phyloP scores from a whole-genome alignment of 2,113 vertebrate genomes.

The Lampris incognitus region DNA sequence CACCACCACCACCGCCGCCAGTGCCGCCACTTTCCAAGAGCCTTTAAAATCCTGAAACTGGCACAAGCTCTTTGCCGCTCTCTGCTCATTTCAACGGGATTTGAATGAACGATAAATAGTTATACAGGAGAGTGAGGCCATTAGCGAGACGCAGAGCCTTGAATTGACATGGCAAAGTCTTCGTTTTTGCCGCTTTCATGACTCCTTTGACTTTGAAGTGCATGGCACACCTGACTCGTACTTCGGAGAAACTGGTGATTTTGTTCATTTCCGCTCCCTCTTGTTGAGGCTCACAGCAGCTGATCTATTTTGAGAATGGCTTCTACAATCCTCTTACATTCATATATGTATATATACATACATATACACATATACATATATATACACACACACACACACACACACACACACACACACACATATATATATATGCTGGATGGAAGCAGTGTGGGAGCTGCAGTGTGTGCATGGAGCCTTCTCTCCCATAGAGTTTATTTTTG shows the following conservation, averaged over 20 bases:
- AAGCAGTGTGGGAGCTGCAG: conserved; percentile 24
- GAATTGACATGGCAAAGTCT: conserved; percentile 63
- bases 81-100: conserved; percentile 44
- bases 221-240: conserved; percentile 73
- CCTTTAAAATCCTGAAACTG: conserved; percentile 16
- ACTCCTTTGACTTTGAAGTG: conserved; percentile 74
- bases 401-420: background rate
- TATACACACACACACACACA: conserved; percentile 10
- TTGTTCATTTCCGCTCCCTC: conserved; percentile 55
- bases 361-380: background rate
- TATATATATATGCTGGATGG: conserved; percentile 10
- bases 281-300: conserved; percentile 50
- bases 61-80: background rate
- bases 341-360: background rate
- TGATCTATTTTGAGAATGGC: conserved; percentile 57
- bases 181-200: conserved; percentile 68
- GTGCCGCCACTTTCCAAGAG: conserved; percentile 45
- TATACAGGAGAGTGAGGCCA: conserved; percentile 60
- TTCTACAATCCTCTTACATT: conserved; percentile 31
- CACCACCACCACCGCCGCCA: background rate
- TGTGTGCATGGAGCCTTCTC: conserved; percentile 18
- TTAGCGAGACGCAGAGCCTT: conserved; percentile 62
- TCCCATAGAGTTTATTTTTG: conserved; percentile 1
- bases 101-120: conserved; percentile 67
- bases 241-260: conserved; percentile 36